Conservation (phyloP, 2,113 vertebrate species). For the Semicossyphus pulcher region DNA sequence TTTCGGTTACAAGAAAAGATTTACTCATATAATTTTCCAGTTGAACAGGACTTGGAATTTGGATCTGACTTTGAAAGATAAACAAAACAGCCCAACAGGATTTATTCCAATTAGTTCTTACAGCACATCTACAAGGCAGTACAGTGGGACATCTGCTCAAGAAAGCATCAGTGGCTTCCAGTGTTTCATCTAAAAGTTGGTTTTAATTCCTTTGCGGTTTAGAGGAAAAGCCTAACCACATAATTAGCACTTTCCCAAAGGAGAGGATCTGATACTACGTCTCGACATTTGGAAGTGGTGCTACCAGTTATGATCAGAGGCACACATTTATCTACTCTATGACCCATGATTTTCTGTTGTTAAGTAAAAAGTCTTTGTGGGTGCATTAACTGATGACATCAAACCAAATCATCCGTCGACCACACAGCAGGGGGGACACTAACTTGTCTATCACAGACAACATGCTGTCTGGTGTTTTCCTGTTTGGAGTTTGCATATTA, state of each 20-base stretch:
- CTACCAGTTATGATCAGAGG: constrained; percentile 30
- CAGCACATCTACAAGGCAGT: constrained; percentile 1
- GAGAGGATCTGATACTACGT: constrained; percentile 54
- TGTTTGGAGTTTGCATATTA: background rate
- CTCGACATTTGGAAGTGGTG: constrained; percentile 39
- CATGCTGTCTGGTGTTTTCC: background rate
- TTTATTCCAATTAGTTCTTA: constrained; percentile 20
- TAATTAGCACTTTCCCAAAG: constrained; percentile 63
- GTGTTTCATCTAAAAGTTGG: constrained; percentile 58
- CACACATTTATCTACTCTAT: background rate
- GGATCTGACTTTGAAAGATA: constrained; percentile 4
- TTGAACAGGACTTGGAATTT: background rate
- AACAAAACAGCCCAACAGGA: constrained; percentile 13
- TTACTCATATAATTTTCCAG: constrained; percentile 3
- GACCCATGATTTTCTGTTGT: background rate
- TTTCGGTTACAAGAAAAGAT: background rate
- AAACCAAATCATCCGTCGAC: background rate
- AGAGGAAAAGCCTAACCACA: constrained; percentile 50
- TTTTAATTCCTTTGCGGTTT: constrained; percentile 45
- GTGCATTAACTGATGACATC: background rate
- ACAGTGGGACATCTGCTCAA: constrained; percentile 1
- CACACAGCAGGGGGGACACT: background rate
- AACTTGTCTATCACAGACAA: background rate
- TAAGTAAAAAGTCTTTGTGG: background rate
- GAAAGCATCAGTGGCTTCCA: constrained; percentile 25